Evolutionary conservation across 37 sponge, comb jelly and placozoan species (phyloP), one percentile per base, ranked within the genome.

Genomic region (Beroe forskalii): DNA sequence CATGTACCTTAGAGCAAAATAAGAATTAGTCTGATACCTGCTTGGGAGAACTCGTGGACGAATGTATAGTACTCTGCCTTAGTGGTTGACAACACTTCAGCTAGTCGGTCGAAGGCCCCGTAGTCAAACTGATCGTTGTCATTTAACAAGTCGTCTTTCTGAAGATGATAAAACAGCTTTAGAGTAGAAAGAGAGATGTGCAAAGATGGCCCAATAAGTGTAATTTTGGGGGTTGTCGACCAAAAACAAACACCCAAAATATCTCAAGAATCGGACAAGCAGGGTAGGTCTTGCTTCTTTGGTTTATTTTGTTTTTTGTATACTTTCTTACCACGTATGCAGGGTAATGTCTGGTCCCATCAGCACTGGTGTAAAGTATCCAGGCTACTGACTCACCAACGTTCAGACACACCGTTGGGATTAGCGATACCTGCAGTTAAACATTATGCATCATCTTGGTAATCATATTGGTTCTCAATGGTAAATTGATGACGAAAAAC

Each of bases 91-190:
- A 72, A 8, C 40, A 72, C 40, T 27, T 72, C 76, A 33, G 40
- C 76, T 27, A 72, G 40, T 22, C 76, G 38, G 23, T 72, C 40
- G 30, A 72, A 72, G 6, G 76, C 19, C 9, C 76, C 76, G 40
- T 72, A 72, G 40, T 72, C 76, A 72, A 72, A 72, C 6, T 72
- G 6, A 4, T 72, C 76, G 40, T 72, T 72, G 23, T 28, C 37
- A 36, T 72, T 72, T 8, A 72, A 38, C 40, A 72, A 27, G 76
- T 72, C 40, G 9, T 72, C 76, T 38, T 38, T 32, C 76, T 72
- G 76, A 6, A 23, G 66, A 48, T 17, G 55, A 48, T n/a, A n/a
- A n/a, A n/a, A n/a, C n/a, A n/a, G n/a, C n/a, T n/a, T n/a, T n/a
- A n/a, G n/a, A n/a, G n/a, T n/a, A n/a, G n/a, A n/a, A n/a, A n/a